These are phyloP conservation scores for Lasioglossum vierecki DNA, from an alignment of 2,888 invertebrate genomes.

Conservation along the genomic window DNA sequence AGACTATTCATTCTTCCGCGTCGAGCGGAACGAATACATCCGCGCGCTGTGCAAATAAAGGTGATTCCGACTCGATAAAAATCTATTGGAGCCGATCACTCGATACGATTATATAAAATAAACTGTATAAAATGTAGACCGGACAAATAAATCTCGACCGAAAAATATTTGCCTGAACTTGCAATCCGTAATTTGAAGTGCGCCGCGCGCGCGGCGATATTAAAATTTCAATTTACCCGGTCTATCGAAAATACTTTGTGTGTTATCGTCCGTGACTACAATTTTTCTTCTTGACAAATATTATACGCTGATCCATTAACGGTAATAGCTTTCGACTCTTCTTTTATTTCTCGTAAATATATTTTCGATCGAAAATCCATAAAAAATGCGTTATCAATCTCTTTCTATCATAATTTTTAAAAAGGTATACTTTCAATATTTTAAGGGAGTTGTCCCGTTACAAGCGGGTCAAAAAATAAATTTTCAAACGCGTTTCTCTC, in stretches of 20 bases:
- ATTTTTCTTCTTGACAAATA: not conserved
- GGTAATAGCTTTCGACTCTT: not conserved
- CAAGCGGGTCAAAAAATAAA: too few relatives aligned
- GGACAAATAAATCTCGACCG: constrained; percentile 58
- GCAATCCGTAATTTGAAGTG: constrained; percentile 34
- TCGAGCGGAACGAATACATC: constrained; percentile 36
- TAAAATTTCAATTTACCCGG: constrained; percentile 52
- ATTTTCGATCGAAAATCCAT: not conserved
- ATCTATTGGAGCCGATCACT: constrained; percentile 73
- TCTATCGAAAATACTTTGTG: constrained; percentile 18
- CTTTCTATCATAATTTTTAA: not conserved
- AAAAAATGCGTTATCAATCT: not conserved
- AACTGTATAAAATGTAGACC: constrained; percentile 68
- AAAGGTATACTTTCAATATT: too few relatives aligned
- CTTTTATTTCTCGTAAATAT: not conserved
- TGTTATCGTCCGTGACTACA: not conserved
- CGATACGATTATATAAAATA: constrained; percentile 62
- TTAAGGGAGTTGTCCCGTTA: too few relatives aligned
- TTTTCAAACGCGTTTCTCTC: too few relatives aligned
- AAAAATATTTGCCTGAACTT: constrained; percentile 29
- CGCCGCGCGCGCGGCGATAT: constrained; percentile 20
- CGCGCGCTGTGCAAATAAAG: constrained; percentile 65
- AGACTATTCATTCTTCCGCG: constrained; percentile 45
- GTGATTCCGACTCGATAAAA: constrained; percentile 69
- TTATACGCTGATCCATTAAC: not conserved